Base-by-base conservation (phyloP, 1,140 invertebrate species). In the Orius insidiosus region DNA sequence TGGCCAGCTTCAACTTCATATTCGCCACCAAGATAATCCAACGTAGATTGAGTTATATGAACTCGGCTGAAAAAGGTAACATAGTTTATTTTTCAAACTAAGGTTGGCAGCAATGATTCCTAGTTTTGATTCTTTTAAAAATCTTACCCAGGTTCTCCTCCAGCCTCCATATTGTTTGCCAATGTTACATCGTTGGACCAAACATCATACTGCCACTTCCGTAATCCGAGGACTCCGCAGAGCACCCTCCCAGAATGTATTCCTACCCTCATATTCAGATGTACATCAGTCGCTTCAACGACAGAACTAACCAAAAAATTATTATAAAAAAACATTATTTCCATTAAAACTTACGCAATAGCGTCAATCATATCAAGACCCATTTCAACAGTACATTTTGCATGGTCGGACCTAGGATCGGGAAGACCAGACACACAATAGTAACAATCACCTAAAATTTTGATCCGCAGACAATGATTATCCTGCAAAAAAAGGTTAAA, bases 371-470 rank as follows among this genome's bases (percentile, higher is more conserved):
- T 85, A 56, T 85, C 80, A 14, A 89, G 69, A 8, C 85, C 85
- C 84, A 88, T 87, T 65, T 87, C 81, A 16, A 88, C 83, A 50
- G 76, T 77, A 55, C 84, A 81, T 46, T 85, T 80, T n/a, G 85
- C 84, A 62, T 88, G 85, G 65, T 88, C 84, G 11, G 75, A 72
- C 13, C 84, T 67, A 1, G 80, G 71, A 57, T 86, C 83, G 1
- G 85, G 84, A 49, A 88, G 61, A 9, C 83, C 85, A 43, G 80
- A 83, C 35, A 89, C 85, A 63, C 85, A 88, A 63, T 88, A 88
- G 63, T 88, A 88, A 56, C 85, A 88, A 63, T 89, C 84, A n/a
- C 85, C 85, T 19, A 88, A 68, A 55, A 90, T 87, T 66, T 89
- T 88, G 52, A 89, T 88, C 38, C 85, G 70, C 43, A 87, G 67